These are phyloP conservation scores for Drosophila auraria DNA, from an alignment of 1,140 invertebrate genomes.

Conservation along the genomic window DNA sequence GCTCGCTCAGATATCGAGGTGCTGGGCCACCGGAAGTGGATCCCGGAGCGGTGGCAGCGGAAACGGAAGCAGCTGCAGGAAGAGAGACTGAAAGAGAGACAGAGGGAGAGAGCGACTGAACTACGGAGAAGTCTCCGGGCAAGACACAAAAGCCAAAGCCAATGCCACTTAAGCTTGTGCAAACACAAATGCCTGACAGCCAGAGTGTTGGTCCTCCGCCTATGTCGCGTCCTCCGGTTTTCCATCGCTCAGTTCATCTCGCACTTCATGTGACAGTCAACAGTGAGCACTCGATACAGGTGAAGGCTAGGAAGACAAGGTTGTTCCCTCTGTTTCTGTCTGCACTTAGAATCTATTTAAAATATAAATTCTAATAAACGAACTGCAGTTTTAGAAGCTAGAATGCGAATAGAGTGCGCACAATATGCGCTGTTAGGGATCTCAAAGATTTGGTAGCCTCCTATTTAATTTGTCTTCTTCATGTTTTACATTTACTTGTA, in stretches of 20 bases:
- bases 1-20: constrained; percentile 1
- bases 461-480: too few species aligned
- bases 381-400: background rate
- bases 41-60: constrained; percentile 24
- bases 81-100: background rate
- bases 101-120: background rate
- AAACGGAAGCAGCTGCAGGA: constrained; percentile 64
- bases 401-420: too few species aligned
- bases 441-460: too few species aligned
- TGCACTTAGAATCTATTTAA: background rate
- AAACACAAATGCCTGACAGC: constrained; percentile 61
- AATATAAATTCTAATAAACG: background rate
- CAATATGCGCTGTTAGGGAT: too few species aligned
- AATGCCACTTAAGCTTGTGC: constrained; percentile 78
- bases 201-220: constrained; percentile 13
- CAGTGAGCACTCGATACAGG: background rate
- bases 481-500: too few species aligned
- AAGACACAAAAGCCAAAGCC: constrained; percentile 56
- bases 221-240: background rate
- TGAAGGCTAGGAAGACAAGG: too few species aligned
- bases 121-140: constrained; percentile 7
- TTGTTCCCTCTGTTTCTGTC: too few species aligned
- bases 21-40: constrained; percentile 26
- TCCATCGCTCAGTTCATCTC: constrained; percentile 12
- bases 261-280: constrained; percentile 43